Base-by-base conservation (phyloP, 2,888 invertebrate species). In the Lasioglossum morio region DNA sequence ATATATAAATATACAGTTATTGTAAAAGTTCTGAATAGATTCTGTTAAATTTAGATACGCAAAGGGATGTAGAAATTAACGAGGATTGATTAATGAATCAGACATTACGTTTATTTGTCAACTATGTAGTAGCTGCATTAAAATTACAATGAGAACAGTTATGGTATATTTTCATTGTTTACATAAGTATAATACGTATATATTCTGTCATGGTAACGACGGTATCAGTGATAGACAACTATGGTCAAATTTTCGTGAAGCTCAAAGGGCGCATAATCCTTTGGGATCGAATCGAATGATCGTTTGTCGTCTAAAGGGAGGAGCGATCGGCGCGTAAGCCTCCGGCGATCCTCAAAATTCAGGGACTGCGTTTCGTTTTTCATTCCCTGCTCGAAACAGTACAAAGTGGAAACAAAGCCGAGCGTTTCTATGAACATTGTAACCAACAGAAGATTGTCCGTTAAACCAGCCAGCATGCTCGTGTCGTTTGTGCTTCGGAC, bases 341-440 rank as follows among this genome's bases (percentile, higher is more conserved):
- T 3, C 79, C 72, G 72, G 12, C 69, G 70, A 60, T 77, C 43
- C 4, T n/a, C 37, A 4, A 48, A n/a, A 43, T 87, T 77, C 8
- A 46, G 23, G 2, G 70, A 43, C 19, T 53, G 72, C 1, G 66
- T 23, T 10, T 85, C 84, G 43, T 70, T 34, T 46, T 70, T 84
- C n/a, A 63, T 48, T 2, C 23, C 1, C 10, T 75, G 37, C 10
- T 75, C 81, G 16, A 85, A 53, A 27, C 78, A 86, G 40, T 80
- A 90, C 60, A 90, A 82, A 10, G 88, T 74, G 8, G 91, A 89
- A 69, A 89, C 76, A 14, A 91, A 89, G 19, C 88, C 81, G 46
- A 91, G 53, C 12, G 89, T 89, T 72, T 91, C 92, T 87, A 92
- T 90, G 69, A 93, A 92, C 86, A 92, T 90, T 27, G 92, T 84